Percentiles rank a stretch among this genome's conserved stretches.
Conservation (phyloP, 2,113 vertebrate genomes). For the Anguilla japonica region DNA sequence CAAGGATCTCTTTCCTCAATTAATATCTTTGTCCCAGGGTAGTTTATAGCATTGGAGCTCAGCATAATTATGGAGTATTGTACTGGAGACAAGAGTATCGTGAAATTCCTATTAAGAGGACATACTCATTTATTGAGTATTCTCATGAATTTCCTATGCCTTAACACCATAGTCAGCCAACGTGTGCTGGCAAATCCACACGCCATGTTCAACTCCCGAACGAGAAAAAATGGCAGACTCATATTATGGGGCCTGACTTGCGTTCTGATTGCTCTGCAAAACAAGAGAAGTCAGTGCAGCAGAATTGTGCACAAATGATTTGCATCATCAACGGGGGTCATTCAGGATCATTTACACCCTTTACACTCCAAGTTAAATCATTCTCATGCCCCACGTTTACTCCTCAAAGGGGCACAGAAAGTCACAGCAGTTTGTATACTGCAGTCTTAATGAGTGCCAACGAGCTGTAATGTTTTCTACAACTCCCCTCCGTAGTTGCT, state of each 20-base stretch:
- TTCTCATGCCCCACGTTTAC: background rate
- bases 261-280: background rate
- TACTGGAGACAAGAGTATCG: background rate
- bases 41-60: background rate
- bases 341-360: background rate
- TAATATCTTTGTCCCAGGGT: background rate
- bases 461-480: background rate
- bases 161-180: background rate
- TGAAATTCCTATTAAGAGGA: conserved; percentile 2
- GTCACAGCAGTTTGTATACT: background rate
- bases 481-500: background rate
- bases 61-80: background rate
- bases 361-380: background rate
- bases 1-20: no score
- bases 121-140: background rate
- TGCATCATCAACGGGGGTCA: background rate
- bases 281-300: background rate
- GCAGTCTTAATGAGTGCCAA: background rate
- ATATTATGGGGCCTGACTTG: background rate
- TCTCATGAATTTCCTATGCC: background rate
- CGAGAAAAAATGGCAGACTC: background rate
- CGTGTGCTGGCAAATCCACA: background rate
- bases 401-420: background rate
- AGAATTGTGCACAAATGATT: background rate
- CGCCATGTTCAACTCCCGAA: background rate